Conservation (phyloP, 2,113 vertebrate species). For the Malurus cyaneus region DNA sequence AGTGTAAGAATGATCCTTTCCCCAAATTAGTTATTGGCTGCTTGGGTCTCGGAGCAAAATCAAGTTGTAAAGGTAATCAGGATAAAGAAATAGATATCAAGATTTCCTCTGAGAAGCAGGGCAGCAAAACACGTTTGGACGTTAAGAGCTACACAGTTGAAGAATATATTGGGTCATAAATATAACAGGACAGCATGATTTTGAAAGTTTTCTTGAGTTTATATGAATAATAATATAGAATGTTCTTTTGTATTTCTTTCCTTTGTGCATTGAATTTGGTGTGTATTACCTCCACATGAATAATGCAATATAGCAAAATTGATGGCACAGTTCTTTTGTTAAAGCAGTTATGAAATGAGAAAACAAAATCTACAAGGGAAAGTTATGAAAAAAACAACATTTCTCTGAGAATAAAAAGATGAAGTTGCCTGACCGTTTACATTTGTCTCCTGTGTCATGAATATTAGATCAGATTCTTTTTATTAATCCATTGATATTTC, state of each 20-base stretch:
- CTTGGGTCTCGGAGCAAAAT: background rate
- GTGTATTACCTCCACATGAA: slow-evolving; percentile 48
- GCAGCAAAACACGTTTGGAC: background rate
- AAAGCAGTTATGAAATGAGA: slow-evolving; percentile 67
- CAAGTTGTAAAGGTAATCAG: background rate
- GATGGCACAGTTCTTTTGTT: slow-evolving; percentile 62
- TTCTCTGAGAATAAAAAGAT: slow-evolving; percentile 57
- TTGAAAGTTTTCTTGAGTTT: slow-evolving; percentile 22
- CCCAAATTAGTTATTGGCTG: background rate
- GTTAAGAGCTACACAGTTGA: background rate
- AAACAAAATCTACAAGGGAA: slow-evolving; percentile 69
- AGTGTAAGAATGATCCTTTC: background rate
- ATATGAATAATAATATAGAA: slow-evolving; percentile 6
- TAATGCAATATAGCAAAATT: slow-evolving; percentile 67
- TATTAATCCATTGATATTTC: slow-evolving; percentile 62
- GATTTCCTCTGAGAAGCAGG: background rate
- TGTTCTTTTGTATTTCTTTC: background rate
- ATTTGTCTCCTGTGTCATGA: slow-evolving; percentile 56
- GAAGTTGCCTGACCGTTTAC: slow-evolving; percentile 57
- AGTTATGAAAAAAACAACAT: slow-evolving; percentile 52
- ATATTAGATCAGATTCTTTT: slow-evolving; percentile 67
- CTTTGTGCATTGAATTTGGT: slow-evolving; percentile 24
- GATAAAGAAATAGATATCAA: background rate
- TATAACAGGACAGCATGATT: background rate
- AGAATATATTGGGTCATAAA: slow-evolving; percentile 2